phyloP scores from a whole-genome alignment of 2,113 vertebrate species.

The Potamarius usumacintae region DNA sequence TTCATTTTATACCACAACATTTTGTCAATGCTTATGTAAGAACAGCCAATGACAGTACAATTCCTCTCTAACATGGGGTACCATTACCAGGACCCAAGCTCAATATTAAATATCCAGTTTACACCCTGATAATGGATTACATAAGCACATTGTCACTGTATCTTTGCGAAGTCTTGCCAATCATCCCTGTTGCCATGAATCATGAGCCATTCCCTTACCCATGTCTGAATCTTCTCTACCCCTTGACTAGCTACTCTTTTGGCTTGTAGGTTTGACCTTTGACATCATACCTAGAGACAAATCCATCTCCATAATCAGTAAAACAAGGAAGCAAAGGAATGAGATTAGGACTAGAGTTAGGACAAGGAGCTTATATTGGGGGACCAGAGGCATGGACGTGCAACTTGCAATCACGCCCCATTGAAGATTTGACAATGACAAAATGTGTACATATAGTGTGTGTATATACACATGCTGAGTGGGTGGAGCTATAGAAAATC shows the following conservation, averaged over 20 bases:
- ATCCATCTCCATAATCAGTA: neutral
- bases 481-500: too few species aligned
- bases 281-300: neutral
- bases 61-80: neutral
- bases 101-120: neutral
- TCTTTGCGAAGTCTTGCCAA: neutral
- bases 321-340: neutral
- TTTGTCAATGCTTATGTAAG: neutral
- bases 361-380: neutral
- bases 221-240: too few species aligned
- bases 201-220: too few species aligned
- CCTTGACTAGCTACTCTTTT: too few species aligned
- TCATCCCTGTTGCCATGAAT: neutral
- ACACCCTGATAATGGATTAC: neutral
- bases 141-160: neutral
- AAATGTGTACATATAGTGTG: too few species aligned
- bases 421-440: too few species aligned
- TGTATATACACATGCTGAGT: too few species aligned
- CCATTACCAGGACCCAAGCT: neutral
- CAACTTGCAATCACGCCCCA: too few species aligned
- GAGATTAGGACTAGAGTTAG: neutral
- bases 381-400: neutral
- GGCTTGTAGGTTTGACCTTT: neutral
- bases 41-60: neutral
- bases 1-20: too few species aligned